phyloP scores from a whole-genome alignment of 2,113 vertebrate genomes.

The Carassius auratus region DNA sequence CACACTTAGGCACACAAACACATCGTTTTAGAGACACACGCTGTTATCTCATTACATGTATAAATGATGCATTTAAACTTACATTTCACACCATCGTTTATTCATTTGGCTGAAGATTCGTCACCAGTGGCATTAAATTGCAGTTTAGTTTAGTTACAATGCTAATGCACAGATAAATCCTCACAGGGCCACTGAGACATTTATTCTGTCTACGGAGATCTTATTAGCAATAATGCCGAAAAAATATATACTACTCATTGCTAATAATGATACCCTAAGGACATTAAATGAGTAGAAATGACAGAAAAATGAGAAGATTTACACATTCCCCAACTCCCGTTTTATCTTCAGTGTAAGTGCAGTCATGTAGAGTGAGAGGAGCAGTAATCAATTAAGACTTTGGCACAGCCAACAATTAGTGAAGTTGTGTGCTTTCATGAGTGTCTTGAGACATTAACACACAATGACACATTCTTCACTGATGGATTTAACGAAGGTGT shows the following conservation, averaged over 20 bases:
- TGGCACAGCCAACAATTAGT: neutral
- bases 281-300: neutral
- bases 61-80: neutral
- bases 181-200: neutral
- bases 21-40: constrained; percentile 41
- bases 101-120: constrained; percentile 2
- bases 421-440: neutral
- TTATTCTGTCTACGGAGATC: neutral
- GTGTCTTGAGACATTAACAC: neutral
- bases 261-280: constrained; percentile 12
- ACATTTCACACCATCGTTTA: constrained; percentile 7
- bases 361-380: constrained; percentile 4
- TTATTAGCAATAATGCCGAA: constrained; percentile 20
- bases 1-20: constrained; percentile 55
- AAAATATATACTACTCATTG: neutral
- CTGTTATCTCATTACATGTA: constrained; percentile 33
- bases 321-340: neutral
- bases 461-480: neutral
- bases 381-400: neutral
- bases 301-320: neutral
- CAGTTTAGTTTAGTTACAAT: neutral
- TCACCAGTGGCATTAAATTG: neutral
- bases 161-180: neutral
- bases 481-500: constrained; percentile 19
- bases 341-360: neutral